A percentile compares a stretch with the other conserved stretches of the same genome.
Conservation (phyloP, 2,797 vertebrate species). For the Gallirallus australis region DNA sequence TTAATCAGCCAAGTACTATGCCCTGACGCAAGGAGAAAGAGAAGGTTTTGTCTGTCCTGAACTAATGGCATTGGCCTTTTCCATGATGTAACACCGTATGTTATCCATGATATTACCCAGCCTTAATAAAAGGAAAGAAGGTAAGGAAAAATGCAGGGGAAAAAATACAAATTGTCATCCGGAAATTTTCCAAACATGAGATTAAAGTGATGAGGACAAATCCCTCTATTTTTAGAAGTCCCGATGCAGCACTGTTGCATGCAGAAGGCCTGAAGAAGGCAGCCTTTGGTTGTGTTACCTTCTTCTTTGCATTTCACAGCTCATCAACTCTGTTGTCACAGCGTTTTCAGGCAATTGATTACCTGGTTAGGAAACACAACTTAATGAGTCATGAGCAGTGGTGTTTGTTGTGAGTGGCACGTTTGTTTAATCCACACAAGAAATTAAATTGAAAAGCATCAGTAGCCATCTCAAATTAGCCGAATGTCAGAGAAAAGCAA, state of each 20-base stretch:
- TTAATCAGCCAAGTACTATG: background rate
- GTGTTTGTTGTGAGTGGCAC: constrained; percentile 21
- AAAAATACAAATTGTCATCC: background rate
- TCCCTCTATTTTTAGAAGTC: background rate
- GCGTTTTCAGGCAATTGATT: constrained; percentile 55
- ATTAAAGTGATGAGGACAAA: background rate
- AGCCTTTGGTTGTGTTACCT: background rate
- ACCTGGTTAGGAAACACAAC: constrained; percentile 53
- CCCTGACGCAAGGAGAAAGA: background rate
- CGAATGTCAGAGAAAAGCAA: constrained; percentile 48
- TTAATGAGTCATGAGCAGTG: constrained; percentile 52
- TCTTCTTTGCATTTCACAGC: constrained; percentile 11
- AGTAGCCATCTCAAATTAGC: constrained; percentile 14
- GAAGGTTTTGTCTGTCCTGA: background rate
- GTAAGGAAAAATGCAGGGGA: background rate
- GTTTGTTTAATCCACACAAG: constrained; percentile 33
- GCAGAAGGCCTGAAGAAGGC: background rate
- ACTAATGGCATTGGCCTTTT: background rate
- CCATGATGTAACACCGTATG: background rate
- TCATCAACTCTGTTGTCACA: constrained; percentile 22
- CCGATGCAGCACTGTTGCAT: background rate
- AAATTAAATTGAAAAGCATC: constrained; percentile 45
- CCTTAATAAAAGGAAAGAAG: background rate
- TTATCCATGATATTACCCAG: background rate
- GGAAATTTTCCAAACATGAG: background rate